phyloP scores from a whole-genome alignment of 92 coral and sea anemone genomes.

The Blastomussa wellsi region DNA sequence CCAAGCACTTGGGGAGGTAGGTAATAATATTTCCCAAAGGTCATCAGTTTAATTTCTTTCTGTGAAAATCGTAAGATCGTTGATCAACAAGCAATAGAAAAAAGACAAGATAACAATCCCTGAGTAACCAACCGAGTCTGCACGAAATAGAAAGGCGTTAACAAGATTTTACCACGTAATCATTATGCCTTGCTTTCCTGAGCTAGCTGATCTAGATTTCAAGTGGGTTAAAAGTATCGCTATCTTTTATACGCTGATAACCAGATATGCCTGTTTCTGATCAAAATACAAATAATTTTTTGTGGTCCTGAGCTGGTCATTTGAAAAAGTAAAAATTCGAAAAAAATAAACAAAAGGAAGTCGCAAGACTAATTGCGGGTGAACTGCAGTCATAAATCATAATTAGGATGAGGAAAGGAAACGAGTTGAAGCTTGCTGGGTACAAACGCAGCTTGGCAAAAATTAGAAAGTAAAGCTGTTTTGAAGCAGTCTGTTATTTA shows the following conservation, averaged over 20 bases:
- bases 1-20: neutral
- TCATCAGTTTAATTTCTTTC: neutral
- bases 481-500: neutral
- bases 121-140: neutral
- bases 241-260: too few species aligned
- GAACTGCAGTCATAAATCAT: neutral
- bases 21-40: neutral
- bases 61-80: neutral
- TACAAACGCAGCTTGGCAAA: neutral
- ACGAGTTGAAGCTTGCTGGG: neutral
- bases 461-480: neutral
- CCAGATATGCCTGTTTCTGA: too few species aligned
- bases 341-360: neutral
- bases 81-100: neutral
- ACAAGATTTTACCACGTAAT: neutral
- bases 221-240: too few species aligned
- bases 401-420: neutral
- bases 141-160: neutral
- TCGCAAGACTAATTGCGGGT: neutral
- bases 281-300: too few species aligned
- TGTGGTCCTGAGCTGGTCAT: neutral
- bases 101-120: neutral
- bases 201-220: neutral
- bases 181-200: neutral
- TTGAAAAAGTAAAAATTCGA: neutral